These are phyloP conservation scores for Hypena proboscidalis DNA, from an alignment of 2,888 invertebrate genomes.

Conservation along the genomic window DNA sequence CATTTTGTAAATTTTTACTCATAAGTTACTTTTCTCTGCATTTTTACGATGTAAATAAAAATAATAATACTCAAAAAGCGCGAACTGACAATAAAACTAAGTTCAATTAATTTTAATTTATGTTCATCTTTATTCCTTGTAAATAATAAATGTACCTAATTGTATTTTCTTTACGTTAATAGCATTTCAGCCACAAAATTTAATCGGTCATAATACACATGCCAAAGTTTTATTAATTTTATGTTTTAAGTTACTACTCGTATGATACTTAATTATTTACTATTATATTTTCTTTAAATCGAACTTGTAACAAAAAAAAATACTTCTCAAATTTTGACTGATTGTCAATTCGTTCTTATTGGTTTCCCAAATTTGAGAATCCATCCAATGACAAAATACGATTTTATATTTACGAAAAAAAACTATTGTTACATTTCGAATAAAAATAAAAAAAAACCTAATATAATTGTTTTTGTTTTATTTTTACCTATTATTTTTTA, in stretches of 20 bases:
- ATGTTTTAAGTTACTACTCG: constrained; percentile 77
- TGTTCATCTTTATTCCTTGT: constrained; percentile 57
- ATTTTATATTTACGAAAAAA: constrained; percentile 76
- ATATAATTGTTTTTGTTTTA: constrained; percentile 66
- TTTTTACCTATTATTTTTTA: constrained; percentile 39
- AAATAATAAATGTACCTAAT: constrained; percentile 65
- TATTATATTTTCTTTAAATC: constrained; percentile 58
- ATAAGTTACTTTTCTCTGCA: constrained; percentile 54
- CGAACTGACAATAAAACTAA: constrained; percentile 84
- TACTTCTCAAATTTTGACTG: constrained; percentile 38
- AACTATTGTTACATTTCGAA: constrained; percentile 81
- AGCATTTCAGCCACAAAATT: constrained; percentile 80
- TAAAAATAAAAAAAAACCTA: constrained; percentile 76
- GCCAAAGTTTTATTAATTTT: constrained; percentile 84
- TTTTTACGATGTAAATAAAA: constrained; percentile 70
- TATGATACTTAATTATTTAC: constrained; percentile 70
- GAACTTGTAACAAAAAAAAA: constrained; percentile 63
- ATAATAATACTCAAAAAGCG: constrained; percentile 81
- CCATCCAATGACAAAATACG: constrained; percentile 81
- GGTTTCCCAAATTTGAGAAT: constrained; percentile 62
- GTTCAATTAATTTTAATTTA: constrained; percentile 75
- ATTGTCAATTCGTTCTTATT: constrained; percentile 42
- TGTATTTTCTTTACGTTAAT: constrained; percentile 74
- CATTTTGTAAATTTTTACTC: constrained; percentile 48
- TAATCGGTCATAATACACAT: constrained; percentile 83